Evolutionary conservation across 2,888 invertebrate species (phyloP), one percentile per base, ranked within the genome.

Genomic region (Gryllus longicercus): DNA sequence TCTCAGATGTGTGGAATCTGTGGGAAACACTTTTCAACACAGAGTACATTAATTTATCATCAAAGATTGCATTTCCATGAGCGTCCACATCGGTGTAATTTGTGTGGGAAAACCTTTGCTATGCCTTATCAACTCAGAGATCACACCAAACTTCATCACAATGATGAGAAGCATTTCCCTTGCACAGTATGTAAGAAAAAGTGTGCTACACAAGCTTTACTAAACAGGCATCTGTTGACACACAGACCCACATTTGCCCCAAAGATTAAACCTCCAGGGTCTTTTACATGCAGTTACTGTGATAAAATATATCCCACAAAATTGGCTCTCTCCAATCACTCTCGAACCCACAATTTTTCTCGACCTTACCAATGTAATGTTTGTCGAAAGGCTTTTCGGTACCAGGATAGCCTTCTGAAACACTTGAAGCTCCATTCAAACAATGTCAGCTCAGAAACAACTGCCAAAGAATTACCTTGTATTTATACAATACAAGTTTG

Each of bases 81-180:
- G 79, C 82, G 82, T 75, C 84, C 84, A n/a, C 83, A 83, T 80
- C 75, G 80, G 21, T 84, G 84, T 77, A 79, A 79, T 25, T 79
- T 82, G 3, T 84, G 84, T 82, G 83, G 82, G 2, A 84, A 84
- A 79, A 77, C 79, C 5, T 84, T 84, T 81, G 78, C 81, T 21
- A 82, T 84, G 12, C 83, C 84, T 51, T 80, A 83, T 51, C 83
- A 83, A 23, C 79, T 84, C 75, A 82, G 83, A 16, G 81, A 83
- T 51, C 84, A 84, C 49, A 81, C 82, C 76, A 63, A 63, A 63
- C 83, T 82, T 51, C 79, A 81, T 25, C 83, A 84, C 78, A 79
- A 82, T 11, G 82, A 81, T 21, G 83, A 84, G 63, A 80, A 80
- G 50, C 82, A 82, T 4, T 82, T 83, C 78, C 80, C 80, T 21